phyloP scores from a whole-genome alignment of 1,140 invertebrate species.

The Meteorus sp. region DNA sequence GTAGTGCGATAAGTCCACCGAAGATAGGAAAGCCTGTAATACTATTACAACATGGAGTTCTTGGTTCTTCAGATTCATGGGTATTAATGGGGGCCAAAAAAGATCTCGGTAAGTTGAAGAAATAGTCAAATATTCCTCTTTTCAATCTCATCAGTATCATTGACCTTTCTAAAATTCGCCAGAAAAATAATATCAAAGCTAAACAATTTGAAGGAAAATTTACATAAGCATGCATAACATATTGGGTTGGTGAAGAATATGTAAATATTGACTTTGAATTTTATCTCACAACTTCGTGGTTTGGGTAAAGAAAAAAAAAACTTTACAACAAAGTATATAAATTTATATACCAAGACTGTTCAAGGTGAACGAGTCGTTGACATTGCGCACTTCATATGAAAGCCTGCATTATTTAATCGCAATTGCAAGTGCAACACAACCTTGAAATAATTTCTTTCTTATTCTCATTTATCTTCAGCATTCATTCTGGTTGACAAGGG shows the following conservation, averaged over 20 bases:
- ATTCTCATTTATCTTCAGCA: slow-evolving; percentile 13
- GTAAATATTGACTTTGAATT: too few relatives aligned
- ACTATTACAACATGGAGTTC: slow-evolving; percentile 61
- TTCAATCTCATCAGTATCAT: too few relatives aligned
- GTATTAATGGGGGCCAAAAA: slow-evolving; percentile 49
- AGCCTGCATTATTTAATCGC: neutral
- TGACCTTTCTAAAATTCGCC: neutral
- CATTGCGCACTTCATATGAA: too few relatives aligned
- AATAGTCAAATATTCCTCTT: too few relatives aligned
- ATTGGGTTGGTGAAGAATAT: neutral
- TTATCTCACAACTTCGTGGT: too few relatives aligned
- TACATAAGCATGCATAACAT: neutral
- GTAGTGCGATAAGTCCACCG: slow-evolving; percentile 19
- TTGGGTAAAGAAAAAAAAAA: too few relatives aligned
- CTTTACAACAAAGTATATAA: too few relatives aligned
- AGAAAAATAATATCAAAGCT: neutral
- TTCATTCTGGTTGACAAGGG: slow-evolving; percentile 23
- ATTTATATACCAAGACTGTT: too few relatives aligned
- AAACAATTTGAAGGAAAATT: neutral
- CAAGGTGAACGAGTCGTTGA: too few relatives aligned
- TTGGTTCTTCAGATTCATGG: slow-evolving; percentile 54
- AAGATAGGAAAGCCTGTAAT: slow-evolving; percentile 39
- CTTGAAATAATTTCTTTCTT: neutral
- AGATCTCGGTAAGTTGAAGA: slow-evolving; percentile 42
- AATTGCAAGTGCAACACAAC: too few relatives aligned